Evolutionary conservation across 2,797 vertebrate species (phyloP).

Genomic region (Numenius phaeopus): DNA sequence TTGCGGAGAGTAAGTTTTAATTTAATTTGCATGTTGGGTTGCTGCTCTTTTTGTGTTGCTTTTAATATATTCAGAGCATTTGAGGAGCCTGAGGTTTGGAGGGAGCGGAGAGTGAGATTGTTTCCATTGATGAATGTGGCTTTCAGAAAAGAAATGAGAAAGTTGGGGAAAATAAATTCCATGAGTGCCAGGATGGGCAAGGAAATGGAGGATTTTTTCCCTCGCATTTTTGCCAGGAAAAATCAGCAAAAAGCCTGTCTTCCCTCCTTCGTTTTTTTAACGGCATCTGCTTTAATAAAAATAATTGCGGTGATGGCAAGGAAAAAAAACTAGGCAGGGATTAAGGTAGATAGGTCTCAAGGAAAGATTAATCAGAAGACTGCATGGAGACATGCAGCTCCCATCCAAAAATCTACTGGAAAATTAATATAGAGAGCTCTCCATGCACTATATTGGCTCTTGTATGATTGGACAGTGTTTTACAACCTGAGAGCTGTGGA

Average conservation of each 20-base stretch:
- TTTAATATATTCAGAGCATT: constrained; percentile 32
- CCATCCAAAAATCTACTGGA: background rate
- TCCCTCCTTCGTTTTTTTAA: background rate
- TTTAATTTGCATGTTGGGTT: constrained; percentile 57
- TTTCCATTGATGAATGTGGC: background rate
- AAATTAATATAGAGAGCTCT: background rate
- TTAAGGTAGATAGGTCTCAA: background rate
- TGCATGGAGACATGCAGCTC: background rate
- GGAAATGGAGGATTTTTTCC: background rate
- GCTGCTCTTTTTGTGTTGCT: constrained; percentile 41
- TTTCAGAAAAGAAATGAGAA: background rate
- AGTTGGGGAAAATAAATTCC: constrained; percentile 4
- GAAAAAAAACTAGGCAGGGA: background rate
- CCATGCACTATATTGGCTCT: rapidly evolving
- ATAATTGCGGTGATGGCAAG: background rate
- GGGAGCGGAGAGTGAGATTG: background rate
- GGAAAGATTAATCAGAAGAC: background rate
- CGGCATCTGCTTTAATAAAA: background rate
- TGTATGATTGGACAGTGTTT: rapidly evolving
- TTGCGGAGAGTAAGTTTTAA: background rate
- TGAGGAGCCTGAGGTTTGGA: constrained; percentile 12
- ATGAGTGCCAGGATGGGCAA: rapidly evolving
- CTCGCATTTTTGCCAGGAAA: background rate
- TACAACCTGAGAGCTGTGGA: background rate
- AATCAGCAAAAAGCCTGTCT: background rate